A percentile compares a stretch with the other conserved stretches of the same genome.
phyloP scores from a whole-genome alignment of 2,113 vertebrate genomes.

The Marmota flaviventris region DNA sequence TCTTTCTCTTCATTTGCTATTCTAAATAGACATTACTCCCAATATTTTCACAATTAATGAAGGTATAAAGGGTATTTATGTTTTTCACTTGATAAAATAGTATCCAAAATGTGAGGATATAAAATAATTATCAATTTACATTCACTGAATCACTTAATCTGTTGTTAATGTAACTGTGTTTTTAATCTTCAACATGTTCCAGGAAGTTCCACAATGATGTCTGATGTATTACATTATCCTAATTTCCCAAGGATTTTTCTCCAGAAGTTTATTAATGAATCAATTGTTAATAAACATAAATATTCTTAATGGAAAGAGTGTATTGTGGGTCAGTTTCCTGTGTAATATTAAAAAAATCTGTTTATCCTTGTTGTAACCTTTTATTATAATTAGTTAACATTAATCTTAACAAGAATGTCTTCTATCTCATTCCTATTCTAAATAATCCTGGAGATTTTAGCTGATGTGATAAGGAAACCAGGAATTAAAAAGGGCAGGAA shows the following conservation, averaged over 20 bases:
- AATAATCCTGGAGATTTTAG: not conserved
- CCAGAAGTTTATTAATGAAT: not conserved
- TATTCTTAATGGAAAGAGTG: not conserved
- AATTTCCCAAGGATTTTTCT: slow-evolving; percentile 16
- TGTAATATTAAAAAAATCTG: not conserved
- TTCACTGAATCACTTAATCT: not conserved
- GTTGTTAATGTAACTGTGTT: not conserved
- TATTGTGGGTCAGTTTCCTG: not conserved
- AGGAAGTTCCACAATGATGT: not conserved
- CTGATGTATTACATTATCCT: not conserved
- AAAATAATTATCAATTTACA: not conserved
- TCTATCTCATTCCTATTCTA: not conserved
- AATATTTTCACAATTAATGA: not conserved
- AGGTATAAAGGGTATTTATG: not conserved
- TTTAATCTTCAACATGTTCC: not conserved
- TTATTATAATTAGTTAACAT: not conserved
- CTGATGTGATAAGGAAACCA: not conserved
- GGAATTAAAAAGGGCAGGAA: not conserved
- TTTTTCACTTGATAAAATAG: not conserved
- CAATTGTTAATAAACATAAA: not conserved
- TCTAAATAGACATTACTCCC: not conserved
- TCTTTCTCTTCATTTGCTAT: not conserved
- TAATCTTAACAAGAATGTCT: not conserved
- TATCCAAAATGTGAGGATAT: not conserved
- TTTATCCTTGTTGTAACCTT: not conserved